Evolutionary conservation across 2,797 vertebrate genomes (phyloP).

Genomic region (Chrysocyon brachyurus): DNA sequence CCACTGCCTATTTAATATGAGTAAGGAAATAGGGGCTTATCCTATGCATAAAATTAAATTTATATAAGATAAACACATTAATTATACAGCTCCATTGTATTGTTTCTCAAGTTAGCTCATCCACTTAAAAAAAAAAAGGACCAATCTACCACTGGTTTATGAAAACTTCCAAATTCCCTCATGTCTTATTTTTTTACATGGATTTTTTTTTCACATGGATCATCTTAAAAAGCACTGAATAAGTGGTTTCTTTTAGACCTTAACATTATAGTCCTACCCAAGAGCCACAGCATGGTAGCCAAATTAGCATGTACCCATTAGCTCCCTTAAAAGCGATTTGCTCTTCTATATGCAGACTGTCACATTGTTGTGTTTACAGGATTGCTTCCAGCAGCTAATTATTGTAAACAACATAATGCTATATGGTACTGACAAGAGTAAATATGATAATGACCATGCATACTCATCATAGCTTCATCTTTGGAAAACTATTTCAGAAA

Average conservation of each 20-base stretch:
- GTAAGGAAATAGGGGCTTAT: not conserved
- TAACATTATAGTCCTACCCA: not conserved
- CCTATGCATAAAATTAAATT: not conserved
- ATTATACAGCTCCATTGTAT: not conserved
- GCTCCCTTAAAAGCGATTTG: not conserved
- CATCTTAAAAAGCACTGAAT: not conserved
- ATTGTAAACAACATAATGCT: slow-evolving; percentile 66
- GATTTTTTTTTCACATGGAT: too few species aligned
- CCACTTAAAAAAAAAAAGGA: not conserved
- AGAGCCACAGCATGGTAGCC: not conserved
- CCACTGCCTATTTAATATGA: not conserved
- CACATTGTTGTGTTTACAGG: slow-evolving; percentile 20
- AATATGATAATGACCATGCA: slow-evolving; percentile 64
- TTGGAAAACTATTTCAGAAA: slow-evolving; percentile 39
- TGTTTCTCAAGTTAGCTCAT: not conserved
- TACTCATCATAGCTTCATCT: slow-evolving; percentile 8
- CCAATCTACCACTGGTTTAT: not conserved
- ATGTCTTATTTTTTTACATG: not conserved
- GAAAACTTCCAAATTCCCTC: not conserved
- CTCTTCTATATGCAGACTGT: not conserved
- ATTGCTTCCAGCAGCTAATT: slow-evolving; percentile 47
- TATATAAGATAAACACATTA: not conserved
- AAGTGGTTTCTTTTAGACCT: not conserved
- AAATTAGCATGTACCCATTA: not conserved
- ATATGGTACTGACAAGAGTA: slow-evolving; percentile 13